Evolutionary conservation across 2,888 invertebrate genomes (phyloP), one percentile per base, ranked within the genome.

Genomic region (Neoitamus cyanurus): DNA sequence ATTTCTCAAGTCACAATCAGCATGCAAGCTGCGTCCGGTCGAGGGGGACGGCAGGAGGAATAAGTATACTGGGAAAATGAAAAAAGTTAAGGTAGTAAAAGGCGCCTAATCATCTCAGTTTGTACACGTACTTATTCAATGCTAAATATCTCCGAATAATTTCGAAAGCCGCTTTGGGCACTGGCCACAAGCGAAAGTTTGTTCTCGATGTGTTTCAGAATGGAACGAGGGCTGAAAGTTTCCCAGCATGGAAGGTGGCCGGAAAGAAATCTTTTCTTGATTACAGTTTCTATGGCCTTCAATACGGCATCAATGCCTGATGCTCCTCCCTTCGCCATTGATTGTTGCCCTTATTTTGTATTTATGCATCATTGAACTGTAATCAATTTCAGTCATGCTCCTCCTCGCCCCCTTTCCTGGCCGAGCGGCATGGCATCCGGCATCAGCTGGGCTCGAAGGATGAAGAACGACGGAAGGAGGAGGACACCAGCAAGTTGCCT

Each of bases 311-410:
- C 78, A 48, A 58, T 80, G 58, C 3, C 20, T 31, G 31, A 75
- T 34, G 78, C 78, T 34, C 34, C 34, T 31, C 58, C 58, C 31
- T 15, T 58, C n/a, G 20, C 58, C 78, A 80, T 80, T 80, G 78
- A 80, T 80, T 80, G 78, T 58, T 80, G 78, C 78, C 78, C 78
- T 80, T 80, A 80, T 85, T 86, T 85, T 80, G 85, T 86, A 84
- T 86, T 86, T 86, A 86, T 87, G 86, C 87, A 86, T 85, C 87
- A 87, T 85, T 87, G 87, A 87, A 86, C 86, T 86, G 86, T 86
- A 87, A 86, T 87, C 87, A 87, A 87, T 87, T 86, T 86, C 84
- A 58, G 58, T 15, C 58, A 11, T 58, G 58, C 25, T 25, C 85
- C 72, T 86, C 78, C 85, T 58, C 68, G 37, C 69, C 58, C 58